Evolutionary conservation across 1,140 invertebrate species (phyloP).

Genomic region (Macrotrachela quadricornifera): DNA sequence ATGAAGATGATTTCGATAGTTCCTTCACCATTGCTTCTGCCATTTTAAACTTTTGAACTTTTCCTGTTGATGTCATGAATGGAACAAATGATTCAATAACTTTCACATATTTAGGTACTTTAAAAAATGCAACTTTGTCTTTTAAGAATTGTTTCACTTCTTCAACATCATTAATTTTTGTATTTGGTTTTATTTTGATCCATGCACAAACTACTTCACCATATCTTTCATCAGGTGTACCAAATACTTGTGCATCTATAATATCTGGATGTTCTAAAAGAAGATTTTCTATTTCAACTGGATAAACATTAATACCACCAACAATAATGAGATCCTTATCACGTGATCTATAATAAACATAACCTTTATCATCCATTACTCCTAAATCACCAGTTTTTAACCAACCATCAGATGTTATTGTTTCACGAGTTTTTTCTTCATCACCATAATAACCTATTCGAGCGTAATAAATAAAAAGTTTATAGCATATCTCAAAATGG

Average conservation of each 20-base stretch:
- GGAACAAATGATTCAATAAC: conserved; percentile 48
- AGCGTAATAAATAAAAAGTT: too few relatives aligned
- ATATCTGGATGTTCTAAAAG: too few relatives aligned
- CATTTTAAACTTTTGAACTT: conserved; percentile 52
- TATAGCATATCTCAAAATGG: too few relatives aligned
- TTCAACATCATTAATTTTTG: conserved; percentile 30
- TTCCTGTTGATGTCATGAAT: conserved; percentile 52
- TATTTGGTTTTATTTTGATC: not conserved
- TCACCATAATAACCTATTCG: not conserved
- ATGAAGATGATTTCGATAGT: too few relatives aligned
- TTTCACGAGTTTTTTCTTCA: not conserved
- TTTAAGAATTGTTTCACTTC: conserved; percentile 46
- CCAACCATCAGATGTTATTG: not conserved
- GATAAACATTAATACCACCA: not conserved
- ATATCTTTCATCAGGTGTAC: conserved; percentile 33
- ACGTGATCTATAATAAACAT: not conserved
- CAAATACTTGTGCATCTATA: too few relatives aligned
- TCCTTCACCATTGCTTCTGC: conserved; percentile 17
- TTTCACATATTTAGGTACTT: conserved; percentile 52
- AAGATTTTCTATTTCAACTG: too few relatives aligned
- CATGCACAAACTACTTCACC: conserved; percentile 1
- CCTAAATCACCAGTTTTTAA: not conserved
- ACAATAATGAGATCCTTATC: not conserved
- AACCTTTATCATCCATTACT: not conserved
- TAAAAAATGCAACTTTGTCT: conserved; percentile 52